These are phyloP conservation scores for Seladonia tumulorum DNA, from an alignment of 2,888 invertebrate genomes.

Conservation along the genomic window DNA sequence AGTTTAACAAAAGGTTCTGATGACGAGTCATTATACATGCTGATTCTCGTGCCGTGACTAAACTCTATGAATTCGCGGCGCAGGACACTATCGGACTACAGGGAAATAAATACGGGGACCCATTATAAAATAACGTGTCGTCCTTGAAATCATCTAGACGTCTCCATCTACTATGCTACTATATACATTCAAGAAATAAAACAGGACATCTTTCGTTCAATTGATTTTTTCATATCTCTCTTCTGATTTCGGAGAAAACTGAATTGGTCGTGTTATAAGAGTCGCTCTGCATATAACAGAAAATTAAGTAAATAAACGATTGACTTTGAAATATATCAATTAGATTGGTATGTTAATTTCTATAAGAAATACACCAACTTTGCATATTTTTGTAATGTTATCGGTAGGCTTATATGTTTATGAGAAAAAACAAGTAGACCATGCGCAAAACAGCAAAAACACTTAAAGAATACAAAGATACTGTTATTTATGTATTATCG, in stretches of 20 bases:
- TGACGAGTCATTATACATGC: constrained; percentile 2
- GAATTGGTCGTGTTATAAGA: neutral
- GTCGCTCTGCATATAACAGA: neutral
- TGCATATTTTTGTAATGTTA: neutral
- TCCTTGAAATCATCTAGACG: neutral
- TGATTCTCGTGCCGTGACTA: too few species aligned
- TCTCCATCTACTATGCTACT: neutral
- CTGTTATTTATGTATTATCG: too few species aligned
- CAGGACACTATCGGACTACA: neutral
- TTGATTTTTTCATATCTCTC: neutral
- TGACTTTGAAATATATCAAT: neutral
- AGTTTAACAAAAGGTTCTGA: neutral
- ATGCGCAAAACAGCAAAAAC: too few species aligned
- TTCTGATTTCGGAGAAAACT: neutral
- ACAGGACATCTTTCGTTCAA: neutral
- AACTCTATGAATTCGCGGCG: neutral
- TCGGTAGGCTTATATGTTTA: neutral
- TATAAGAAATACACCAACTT: neutral
- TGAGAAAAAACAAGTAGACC: neutral
- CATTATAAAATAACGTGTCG: constrained; percentile 6
- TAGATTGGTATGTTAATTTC: neutral
- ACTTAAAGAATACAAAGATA: too few species aligned
- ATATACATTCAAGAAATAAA: neutral
- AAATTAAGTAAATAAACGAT: neutral
- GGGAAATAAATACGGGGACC: neutral